Percentiles rank a stretch among this genome's conserved stretches.
phyloP scores from a whole-genome alignment of 2,113 vertebrate species.

The Galbula dea region DNA sequence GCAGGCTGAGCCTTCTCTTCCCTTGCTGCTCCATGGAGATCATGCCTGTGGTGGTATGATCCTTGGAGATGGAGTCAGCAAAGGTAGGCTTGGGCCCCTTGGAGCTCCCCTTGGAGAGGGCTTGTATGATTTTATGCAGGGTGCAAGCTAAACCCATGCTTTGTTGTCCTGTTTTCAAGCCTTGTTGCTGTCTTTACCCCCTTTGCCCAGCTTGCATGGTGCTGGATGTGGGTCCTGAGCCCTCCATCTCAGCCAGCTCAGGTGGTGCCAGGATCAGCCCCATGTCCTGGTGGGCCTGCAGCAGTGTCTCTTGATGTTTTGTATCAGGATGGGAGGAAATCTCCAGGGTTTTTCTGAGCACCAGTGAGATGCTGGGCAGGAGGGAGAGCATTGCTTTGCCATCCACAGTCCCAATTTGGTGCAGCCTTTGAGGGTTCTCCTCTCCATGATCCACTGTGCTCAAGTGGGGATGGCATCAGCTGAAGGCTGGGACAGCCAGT shows the following conservation, averaged over 20 bases:
- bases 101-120: no score
- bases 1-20: not conserved
- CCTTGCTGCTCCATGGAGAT: fast-evolving
- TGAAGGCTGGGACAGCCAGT: not conserved
- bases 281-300: no score
- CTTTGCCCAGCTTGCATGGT: not conserved
- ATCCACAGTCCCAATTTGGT: fast-evolving
- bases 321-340: not conserved
- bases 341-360: not conserved
- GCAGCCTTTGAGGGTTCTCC: not conserved
- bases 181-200: not conserved
- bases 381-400: not conserved
- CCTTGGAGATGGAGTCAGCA: not conserved
- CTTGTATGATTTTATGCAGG: not conserved
- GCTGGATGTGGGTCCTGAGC: not conserved
- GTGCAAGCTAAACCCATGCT: not conserved
- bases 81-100: not conserved
- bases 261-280: not conserved
- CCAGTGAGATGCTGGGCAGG: fast-evolving
- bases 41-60: fast-evolving
- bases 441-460: not conserved
- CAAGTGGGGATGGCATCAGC: no score
- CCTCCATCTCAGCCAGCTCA: not conserved
- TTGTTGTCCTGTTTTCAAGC: not conserved
- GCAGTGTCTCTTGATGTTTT: not conserved